Base-by-base conservation (phyloP, 2,113 vertebrate genomes). In the Sphaerodactylus townsendi region DNA sequence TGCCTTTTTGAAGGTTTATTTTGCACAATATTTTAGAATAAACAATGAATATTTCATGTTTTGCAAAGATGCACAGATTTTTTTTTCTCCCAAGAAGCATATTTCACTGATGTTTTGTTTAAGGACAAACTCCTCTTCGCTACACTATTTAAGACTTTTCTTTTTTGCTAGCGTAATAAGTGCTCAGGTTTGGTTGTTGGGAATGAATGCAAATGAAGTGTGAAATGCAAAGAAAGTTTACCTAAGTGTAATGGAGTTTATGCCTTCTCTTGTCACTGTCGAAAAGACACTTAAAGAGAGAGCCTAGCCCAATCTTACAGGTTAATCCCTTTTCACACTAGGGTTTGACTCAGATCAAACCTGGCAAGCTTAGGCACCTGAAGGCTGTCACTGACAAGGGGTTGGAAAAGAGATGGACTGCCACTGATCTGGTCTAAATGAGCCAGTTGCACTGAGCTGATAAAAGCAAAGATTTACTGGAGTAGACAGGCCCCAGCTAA, bases 1-100 rank as follows among this genome's bases (percentile, higher is more conserved):
- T 94, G 64, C 17, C 92, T 89, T 89, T 28, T 92, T 95, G 92
- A 95, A 94, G 95, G 94, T 95, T 94, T 94, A 96, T 95, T 96
- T 93, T 95, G 94, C 94, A 25, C 93, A 94, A 91, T 93, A 92
- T 92, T 94, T 94, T 93, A 94, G 92, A 94, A 91, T 93, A 91
- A 87, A 56, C 10, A 79, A 95, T 95, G 89, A 95, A 95, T 96
- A 93, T 95, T 96, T 96, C 59, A 95, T 95, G 73, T 93, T 72
- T 84, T 89, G 53, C 82, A 77, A 72, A 88, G 93, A 88, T 89
- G 59, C 82, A 89, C 77, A 90, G 90, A 83, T 93, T 95, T 91
- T 88, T 91, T 21, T 4, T 6, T 25, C 62, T 33, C 30, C 19
- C n/a, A 0, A 30, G 28, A 53, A 30, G 73, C 35, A 33, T 53